phyloP scores from a whole-genome alignment of 2,113 vertebrate genomes.

The Rhipidura dahli region DNA sequence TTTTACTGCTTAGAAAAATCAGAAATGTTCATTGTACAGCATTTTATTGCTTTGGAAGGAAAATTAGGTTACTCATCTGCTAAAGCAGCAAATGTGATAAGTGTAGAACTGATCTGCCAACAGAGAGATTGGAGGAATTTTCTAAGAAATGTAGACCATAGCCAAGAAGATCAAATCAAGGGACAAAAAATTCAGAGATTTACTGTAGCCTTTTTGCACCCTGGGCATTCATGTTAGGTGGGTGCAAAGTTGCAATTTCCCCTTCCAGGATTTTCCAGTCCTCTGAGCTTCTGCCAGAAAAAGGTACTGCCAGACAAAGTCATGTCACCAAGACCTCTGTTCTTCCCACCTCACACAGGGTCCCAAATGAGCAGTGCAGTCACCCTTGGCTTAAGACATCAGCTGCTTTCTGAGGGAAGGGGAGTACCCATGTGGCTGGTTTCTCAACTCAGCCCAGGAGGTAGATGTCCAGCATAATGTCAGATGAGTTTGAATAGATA shows the following conservation, averaged over 20 bases:
- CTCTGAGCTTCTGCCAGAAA: background rate
- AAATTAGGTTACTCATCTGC: conserved; percentile 6
- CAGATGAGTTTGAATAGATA: background rate
- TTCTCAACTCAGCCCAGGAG: background rate
- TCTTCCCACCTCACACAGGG: background rate
- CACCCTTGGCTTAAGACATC: background rate
- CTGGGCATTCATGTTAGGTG: background rate
- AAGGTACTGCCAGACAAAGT: background rate
- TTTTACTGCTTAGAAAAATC: background rate
- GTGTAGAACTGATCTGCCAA: conserved; percentile 26
- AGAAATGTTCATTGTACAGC: background rate
- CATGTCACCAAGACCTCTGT: background rate
- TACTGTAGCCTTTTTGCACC: background rate
- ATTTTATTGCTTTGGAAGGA: background rate
- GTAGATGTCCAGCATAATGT: background rate
- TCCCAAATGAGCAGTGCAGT: background rate
- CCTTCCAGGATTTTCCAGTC: background rate
- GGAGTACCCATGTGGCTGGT: background rate
- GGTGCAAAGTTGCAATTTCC: background rate
- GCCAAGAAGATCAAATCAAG: background rate
- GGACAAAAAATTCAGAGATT: background rate
- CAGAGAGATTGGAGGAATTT: background rate
- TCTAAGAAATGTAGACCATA: background rate
- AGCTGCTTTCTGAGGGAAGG: background rate
- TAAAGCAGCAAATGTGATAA: conserved; percentile 24